A percentile compares a stretch with the other conserved stretches of the same genome.
These are phyloP conservation scores for Cathartes aura DNA, from an alignment of 2,113 vertebrate genomes.

Conservation along the genomic window DNA sequence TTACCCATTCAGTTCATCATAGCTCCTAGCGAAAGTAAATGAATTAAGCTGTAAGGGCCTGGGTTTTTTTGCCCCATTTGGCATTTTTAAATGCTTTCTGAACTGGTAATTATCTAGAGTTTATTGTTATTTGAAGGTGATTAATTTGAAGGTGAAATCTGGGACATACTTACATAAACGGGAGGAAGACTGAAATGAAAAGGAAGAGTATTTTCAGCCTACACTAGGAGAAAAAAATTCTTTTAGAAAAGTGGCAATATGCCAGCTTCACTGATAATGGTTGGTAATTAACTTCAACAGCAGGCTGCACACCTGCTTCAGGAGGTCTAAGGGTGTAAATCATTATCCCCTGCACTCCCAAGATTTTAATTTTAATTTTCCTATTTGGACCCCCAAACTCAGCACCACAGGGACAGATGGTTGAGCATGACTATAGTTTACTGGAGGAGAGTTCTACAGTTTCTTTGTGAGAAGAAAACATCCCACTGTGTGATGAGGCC, in stretches of 20 bases:
- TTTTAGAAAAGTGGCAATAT: not conserved
- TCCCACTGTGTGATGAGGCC: not conserved
- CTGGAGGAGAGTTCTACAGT: not conserved
- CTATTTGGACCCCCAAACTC: not conserved
- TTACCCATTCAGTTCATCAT: not conserved
- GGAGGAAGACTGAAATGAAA: not conserved
- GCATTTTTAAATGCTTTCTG: not conserved
- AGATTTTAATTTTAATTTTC: constrained; percentile 20
- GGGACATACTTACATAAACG: not conserved
- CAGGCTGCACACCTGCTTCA: constrained; percentile 35
- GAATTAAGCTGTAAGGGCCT: not conserved
- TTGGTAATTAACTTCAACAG: constrained; percentile 44
- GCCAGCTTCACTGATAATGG: not conserved
- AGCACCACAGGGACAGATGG: not conserved
- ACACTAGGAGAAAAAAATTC: not conserved
- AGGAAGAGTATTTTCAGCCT: not conserved
- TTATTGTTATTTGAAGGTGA: not conserved
- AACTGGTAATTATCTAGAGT: not conserved
- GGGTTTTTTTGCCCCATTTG: rapidly evolving
- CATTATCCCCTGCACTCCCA: not conserved
- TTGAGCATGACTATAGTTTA: not conserved
- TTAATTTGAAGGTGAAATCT: constrained; percentile 1
- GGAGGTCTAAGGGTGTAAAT: not conserved
- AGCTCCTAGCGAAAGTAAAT: not conserved
- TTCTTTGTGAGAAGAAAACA: not conserved